Evolutionary conservation across 2,797 vertebrate genomes (phyloP), one percentile per base, ranked within the genome.

Genomic region (Chaetophractus vellerosus): DNA sequence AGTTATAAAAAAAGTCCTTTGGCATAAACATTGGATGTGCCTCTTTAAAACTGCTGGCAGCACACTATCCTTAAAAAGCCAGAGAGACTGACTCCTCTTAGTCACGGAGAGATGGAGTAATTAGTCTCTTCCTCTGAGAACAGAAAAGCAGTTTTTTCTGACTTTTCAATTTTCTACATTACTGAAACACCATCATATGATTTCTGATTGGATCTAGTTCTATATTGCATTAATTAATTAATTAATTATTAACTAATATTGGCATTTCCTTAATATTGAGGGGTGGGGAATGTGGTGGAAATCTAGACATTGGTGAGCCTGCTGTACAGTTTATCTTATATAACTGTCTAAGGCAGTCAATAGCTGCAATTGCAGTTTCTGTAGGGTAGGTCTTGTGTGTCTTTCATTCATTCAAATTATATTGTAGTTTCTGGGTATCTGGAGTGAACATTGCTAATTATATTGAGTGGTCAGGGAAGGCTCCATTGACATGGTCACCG

Each of bases 1-100:
- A 52, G 18, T 81, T 84, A 24, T 52, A 72, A 85, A 80, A 38
- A 21, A 38, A 21, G 38, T 91, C 24, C 57, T 93, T 93, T 36
- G 59, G 69, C 15, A 9, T 61, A 84, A 80, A 75, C 81, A 41
- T 26, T 24, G 18, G 28, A 48, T 71, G 12, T 82, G 48, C 55
- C 33, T 66, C 55, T 75, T 71, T 36, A 23, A 68, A 16, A 75
- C n/a, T 88, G 63, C 59, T 90, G 36, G 86, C 69, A 82, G n/a
- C n/a, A 33, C 57, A 41, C 5, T 38, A 18, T 24, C 15, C 50
- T 91, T 80, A 55, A 26, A 45, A 45, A 78, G 28, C 41, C 63
- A 66, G 45, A 55, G 33, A 23, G 31, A 21, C n/a, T 78, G 16
- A 14, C 6, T 83, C 21, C 21, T 52, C 9, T 85, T 57, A 33